Evolutionary conservation across 2,888 invertebrate species (phyloP).

Genomic region (Cataglyphis albicans): DNA sequence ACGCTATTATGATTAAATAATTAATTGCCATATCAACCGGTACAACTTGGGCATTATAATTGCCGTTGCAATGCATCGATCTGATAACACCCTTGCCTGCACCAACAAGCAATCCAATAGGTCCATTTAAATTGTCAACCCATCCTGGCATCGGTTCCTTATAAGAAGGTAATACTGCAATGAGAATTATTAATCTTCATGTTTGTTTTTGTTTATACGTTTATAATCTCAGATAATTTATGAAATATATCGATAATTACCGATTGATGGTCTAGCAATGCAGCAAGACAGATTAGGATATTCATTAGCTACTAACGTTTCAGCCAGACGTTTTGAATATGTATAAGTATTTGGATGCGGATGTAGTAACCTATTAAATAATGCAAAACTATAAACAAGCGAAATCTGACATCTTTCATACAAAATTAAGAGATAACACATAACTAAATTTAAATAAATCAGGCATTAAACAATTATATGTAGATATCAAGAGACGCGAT

Average conservation of each 20-base stretch:
- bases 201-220: neutral
- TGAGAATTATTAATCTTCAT: neutral
- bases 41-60: constrained; percentile 92
- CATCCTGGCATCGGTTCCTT: constrained; percentile 94
- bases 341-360: constrained; percentile 98
- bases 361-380: constrained; percentile 87
- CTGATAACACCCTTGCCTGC: constrained; percentile 96
- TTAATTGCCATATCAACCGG: constrained; percentile 95
- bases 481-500: no score
- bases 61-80: constrained; percentile 93
- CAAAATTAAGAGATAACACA: neutral
- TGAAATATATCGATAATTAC: constrained; percentile 85
- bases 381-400: neutral
- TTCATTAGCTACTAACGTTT: constrained; percentile 92
- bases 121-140: constrained; percentile 97
- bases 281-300: constrained; percentile 92
- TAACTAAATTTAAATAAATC: no score
- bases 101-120: constrained; percentile 93
- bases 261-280: constrained; percentile 97
- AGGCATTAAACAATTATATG: neutral
- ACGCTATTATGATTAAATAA: constrained; percentile 91
- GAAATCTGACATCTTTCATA: neutral
- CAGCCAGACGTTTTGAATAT: constrained; percentile 96
- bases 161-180: constrained; percentile 92
- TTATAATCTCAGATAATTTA: neutral